Base-by-base conservation (phyloP, 2,888 invertebrate species). In the Drosophila pseudotakahashii region DNA sequence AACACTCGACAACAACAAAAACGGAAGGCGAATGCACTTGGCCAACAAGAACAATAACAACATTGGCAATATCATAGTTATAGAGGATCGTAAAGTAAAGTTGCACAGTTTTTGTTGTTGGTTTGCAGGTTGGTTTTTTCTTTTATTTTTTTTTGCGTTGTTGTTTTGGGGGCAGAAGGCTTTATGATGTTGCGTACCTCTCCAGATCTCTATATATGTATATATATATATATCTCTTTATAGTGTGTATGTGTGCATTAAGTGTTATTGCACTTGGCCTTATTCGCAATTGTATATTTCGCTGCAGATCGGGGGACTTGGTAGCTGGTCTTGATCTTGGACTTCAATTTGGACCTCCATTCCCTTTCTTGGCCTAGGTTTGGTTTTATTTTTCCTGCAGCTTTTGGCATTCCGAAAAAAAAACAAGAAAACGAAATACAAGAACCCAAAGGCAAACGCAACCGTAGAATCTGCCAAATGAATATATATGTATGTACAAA, bases 231-330 rank as follows among this genome's bases (percentile, higher is more conserved):
- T 47, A 37, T 42, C 23, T 37, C 41, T 26, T 26, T 26, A 26
- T 26, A 26, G 37, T 42, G 34, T 59, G 14, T 63, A 14, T 61
- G 23, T 60, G 11, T 63, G 41, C 32, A 39, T 62, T 54, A 63
- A 72, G 73, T 80, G 86, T 75, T 78, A 73, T 84, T 84, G 84
- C 88, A 80, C 87, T 87, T 86, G 88, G 86, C 77, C 76, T 73
- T 73, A 73, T 78, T 82, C 57, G 60, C 57, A 57, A 72, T 73
- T 70, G 71, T 62, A 72, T 61, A 45, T 77, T 64, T 42, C 58
- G 70, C 52, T 55, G 52, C 45, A 50, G 70, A 48, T 48, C 47
- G 26, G 45, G 23, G 26, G 45, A 30, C 45, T 34, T 37, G 58
- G 48, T 13, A 61, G 61, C 67, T 72, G 73, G 78, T 81, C 77